phyloP scores from a whole-genome alignment of 2,797 vertebrate species.

The Crenichthys baileyi region DNA sequence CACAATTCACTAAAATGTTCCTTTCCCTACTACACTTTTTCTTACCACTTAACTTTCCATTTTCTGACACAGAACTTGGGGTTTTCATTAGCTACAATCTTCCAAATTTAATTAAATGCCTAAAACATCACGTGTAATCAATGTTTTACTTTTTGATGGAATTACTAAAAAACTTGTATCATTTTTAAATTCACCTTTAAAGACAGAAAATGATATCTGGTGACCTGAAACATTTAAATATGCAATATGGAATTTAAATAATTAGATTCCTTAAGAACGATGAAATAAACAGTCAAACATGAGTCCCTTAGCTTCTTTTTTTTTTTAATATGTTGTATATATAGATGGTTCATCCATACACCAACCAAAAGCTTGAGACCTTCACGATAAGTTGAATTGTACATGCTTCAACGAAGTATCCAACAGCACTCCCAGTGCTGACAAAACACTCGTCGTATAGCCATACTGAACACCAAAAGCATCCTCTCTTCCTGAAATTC shows the following conservation, averaged over 20 bases:
- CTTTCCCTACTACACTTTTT: no score
- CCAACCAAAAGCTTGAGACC: conserved; percentile 91
- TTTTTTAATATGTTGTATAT: conserved; percentile 89
- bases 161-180: not conserved
- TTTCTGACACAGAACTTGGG: not conserved
- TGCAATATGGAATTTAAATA: no score
- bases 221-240: not conserved
- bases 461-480: conserved; percentile 88
- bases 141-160: not conserved
- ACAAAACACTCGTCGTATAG: conserved; percentile 85
- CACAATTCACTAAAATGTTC: no score
- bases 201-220: not conserved
- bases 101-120: not conserved
- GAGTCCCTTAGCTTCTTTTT: conserved; percentile 79
- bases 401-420: conserved; percentile 89
- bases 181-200: not conserved
- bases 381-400: conserved; percentile 87
- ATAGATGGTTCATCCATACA: conserved; percentile 93
- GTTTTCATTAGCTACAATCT: not conserved
- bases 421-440: conserved; percentile 86
- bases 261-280: not conserved
- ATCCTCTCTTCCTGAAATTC: conserved; percentile 83
- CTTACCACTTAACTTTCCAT: not conserved
- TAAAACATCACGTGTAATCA: not conserved
- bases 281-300: conserved; percentile 66